Evolutionary conservation across 2,113 vertebrate species (phyloP), one percentile per base, ranked within the genome.

Genomic region (Neodon shergylaensis): DNA sequence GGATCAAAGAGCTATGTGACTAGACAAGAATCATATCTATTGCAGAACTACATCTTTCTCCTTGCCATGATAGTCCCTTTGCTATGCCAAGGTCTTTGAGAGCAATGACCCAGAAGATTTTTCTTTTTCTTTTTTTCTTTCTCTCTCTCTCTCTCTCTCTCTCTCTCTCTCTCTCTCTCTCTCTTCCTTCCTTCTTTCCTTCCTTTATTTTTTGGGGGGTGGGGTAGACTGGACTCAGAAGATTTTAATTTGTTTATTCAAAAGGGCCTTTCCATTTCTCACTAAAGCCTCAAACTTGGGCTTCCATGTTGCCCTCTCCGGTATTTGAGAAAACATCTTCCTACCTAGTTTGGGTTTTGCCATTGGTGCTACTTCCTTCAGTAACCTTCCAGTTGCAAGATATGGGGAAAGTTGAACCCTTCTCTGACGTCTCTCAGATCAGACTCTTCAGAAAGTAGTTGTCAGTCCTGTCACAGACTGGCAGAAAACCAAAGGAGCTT

Each of bases 341-440:
- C 31, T 39, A 47, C 49, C 5, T 91, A 39, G 58, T 42, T 16
- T 58, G 39, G 13, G 10, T 93, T 77, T 95, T 65, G 74, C 78
- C 42, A 61, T 36, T 44, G 28, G 54, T 92, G 52, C 74, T 93
- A 26, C 76, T 73, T 44, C 68, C 39, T 93, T 63, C 19, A 52
- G 10, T n/a, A 91, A 92, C 19, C 0, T 31, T n/a, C 36, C 12
- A 26, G 36, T 83, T 33, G 2, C 63, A 91, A 76, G 85, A 88
- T 94, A 72, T 82, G 39, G 58, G 28, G 39, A 24, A 33, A 14
- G 14, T 68, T 36, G 36, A 39, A 31, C 39, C 92, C 33, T 61
- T 88, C 33, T 42, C 22, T 68, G 36, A 65, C 70, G 42, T 90
- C 52, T 39, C 76, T 90, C 84, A 93, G 79, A 95, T 31, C 68